phyloP scores from a whole-genome alignment of 2,113 vertebrate species.

The Amazona vittata region DNA sequence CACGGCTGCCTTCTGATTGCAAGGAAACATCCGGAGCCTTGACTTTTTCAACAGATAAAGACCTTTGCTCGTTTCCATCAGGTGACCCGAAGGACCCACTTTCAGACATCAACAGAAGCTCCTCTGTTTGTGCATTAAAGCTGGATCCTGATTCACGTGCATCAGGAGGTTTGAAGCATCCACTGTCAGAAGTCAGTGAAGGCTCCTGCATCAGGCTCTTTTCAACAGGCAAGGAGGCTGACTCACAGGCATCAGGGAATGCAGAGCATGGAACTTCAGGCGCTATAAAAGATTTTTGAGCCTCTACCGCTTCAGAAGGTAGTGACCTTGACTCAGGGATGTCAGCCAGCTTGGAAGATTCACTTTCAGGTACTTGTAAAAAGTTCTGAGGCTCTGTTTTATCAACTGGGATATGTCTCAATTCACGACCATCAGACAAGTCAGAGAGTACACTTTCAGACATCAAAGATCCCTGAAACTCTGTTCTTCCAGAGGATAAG shows the following conservation, averaged over 20 bases:
- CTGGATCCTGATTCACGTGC: constrained; percentile 1
- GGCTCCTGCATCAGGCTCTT: neutral
- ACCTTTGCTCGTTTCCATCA: constrained; percentile 11
- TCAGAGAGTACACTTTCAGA: constrained; percentile 53
- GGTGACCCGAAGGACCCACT: constrained; percentile 64
- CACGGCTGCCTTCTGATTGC: neutral
- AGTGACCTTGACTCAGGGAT: neutral
- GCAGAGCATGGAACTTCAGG: constrained; percentile 18
- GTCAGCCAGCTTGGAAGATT: constrained; percentile 52
- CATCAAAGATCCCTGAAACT: constrained; percentile 13
- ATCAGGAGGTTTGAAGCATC: constrained; percentile 60
- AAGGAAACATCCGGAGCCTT: neutral
- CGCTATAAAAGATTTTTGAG: constrained; percentile 35
- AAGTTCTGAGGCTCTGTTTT: neutral
- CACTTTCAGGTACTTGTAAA: neutral
- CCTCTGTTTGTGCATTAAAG: neutral
- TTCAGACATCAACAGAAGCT: constrained; percentile 48
- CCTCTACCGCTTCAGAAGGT: neutral
- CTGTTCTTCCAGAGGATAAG: neutral
- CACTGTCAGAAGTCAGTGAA: neutral
- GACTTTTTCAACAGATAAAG: neutral
- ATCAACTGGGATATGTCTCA: neutral
- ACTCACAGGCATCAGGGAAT: neutral
- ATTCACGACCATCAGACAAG: neutral
- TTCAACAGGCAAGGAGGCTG: neutral